Evolutionary conservation across 1,140 invertebrate species (phyloP), one percentile per base, ranked within the genome.

Genomic region (Leucophenga varia): DNA sequence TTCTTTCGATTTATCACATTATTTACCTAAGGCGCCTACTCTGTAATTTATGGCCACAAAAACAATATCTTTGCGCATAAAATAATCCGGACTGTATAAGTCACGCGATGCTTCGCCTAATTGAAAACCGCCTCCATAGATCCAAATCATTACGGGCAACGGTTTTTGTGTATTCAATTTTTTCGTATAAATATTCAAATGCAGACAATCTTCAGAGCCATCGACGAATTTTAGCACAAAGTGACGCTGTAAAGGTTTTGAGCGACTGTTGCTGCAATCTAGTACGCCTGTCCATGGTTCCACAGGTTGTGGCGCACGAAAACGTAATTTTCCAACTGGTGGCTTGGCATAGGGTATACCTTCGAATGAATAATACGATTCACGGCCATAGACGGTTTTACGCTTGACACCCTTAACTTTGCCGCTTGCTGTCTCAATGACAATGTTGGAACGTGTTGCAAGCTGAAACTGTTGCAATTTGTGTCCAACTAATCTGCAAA

Each of bases 141-240:
- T 79, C 72, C 76, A 86, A 1, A 86, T 76, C 65, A 86, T 79
- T 0, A 86, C 83, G 1, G 84, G 81, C 16, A 74, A 40, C 3
- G 55, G 60, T 41, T 55, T 49, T 1, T 56, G 17, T 1, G 72
- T 64, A 13, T 47, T 43, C 20, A 61, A 19, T 3, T 41, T 44
- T 31, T 70, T 71, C 0, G 84, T 84, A 61, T 87, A 90, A 1
- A 94, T 81, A 64, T 93, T 93, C 9, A 95, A 73, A 64, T 86
- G 85, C 1, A 95, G 79, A 56, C 91, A 94, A 64, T 95, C 89
- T 76, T 89, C 86, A n/a, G 74, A 68, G 4, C 82, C 82, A 2
- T 63, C 53, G 2, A 54, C 20, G 9, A 56, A 10, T 1, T 49
- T 48, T 50, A 57, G 4, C 1, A 61, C 10, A 46, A 72, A 59